Evolutionary conservation across 2,113 vertebrate species (phyloP).

Genomic region (Bostrychus sinensis): DNA sequence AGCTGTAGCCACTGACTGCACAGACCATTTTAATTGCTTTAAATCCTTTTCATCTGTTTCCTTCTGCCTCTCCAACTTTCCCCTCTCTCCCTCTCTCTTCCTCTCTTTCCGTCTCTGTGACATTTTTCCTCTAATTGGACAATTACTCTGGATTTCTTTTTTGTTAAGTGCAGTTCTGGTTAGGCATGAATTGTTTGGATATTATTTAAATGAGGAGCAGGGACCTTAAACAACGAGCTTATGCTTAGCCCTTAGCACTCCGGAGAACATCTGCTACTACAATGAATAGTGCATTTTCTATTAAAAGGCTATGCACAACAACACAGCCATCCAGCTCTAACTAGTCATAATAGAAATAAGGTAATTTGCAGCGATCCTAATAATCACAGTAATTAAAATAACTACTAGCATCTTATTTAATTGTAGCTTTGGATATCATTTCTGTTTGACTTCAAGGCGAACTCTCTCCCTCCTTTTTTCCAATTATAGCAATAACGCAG

Average conservation of each 20-base stretch:
- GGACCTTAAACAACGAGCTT: slow-evolving; percentile 35
- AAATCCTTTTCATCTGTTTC: slow-evolving; percentile 63
- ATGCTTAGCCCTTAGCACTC: slow-evolving; percentile 13
- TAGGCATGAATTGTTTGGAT: slow-evolving; percentile 58
- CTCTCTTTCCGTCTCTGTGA: slow-evolving; percentile 28
- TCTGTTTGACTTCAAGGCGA: not conserved
- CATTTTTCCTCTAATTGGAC: slow-evolving; percentile 73
- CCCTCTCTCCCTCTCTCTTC: not conserved
- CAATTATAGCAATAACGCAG: not conserved
- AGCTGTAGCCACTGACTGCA: slow-evolving; percentile 29
- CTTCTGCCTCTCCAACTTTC: not conserved
- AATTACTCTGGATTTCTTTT: slow-evolving; percentile 57
- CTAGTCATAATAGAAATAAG: slow-evolving; percentile 26
- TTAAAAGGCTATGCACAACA: slow-evolving; percentile 33
- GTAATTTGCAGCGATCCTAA: slow-evolving; percentile 30
- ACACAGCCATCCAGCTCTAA: not conserved
- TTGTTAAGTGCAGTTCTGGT: slow-evolving; percentile 42
- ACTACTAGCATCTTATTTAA: slow-evolving; percentile 20
- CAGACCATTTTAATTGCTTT: slow-evolving; percentile 68
- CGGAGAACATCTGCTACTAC: slow-evolving; percentile 18
- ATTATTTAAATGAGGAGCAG: slow-evolving; percentile 55
- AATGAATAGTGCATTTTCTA: slow-evolving; percentile 16
- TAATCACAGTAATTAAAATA: slow-evolving; percentile 35
- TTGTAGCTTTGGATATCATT: slow-evolving; percentile 6
- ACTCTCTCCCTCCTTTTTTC: not conserved